Conservation (phyloP, 2,888 invertebrate species). For the Patella ulyssiponensis region DNA sequence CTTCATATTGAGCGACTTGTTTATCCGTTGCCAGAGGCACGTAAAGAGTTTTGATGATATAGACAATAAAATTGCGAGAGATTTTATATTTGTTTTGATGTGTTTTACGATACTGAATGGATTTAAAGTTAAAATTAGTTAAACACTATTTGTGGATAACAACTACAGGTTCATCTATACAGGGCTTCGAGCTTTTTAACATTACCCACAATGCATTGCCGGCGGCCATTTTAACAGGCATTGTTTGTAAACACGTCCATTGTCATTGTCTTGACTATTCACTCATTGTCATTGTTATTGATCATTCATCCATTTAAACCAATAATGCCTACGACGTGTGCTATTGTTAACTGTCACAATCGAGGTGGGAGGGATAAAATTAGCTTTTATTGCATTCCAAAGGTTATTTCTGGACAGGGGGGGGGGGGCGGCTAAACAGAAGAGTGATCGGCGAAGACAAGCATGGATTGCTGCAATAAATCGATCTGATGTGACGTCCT, state of each 20-base stretch:
- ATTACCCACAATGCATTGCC: conserved; percentile 11
- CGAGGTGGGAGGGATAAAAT: neutral
- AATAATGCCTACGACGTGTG: neutral
- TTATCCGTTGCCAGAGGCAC: no score
- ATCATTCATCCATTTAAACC: neutral
- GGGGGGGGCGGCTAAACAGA: neutral
- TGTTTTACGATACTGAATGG: no score
- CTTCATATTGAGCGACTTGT: no score
- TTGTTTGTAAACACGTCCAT: neutral
- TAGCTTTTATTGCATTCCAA: conserved; percentile 6
- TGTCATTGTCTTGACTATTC: neutral
- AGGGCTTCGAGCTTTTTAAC: conserved; percentile 1
- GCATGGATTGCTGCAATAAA: conserved; percentile 13
- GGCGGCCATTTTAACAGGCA: neutral
- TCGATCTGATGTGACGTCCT: neutral
- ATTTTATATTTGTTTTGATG: no score
- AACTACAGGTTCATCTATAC: no score
- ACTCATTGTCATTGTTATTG: neutral
- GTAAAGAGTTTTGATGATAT: no score
- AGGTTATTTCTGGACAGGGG: neutral
- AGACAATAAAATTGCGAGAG: no score
- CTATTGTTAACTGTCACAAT: conserved; percentile 1
- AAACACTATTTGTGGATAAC: no score
- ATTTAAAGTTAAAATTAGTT: no score
- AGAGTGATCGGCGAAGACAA: neutral